Evolutionary conservation across 2,797 vertebrate species (phyloP).

Genomic region (Silurus lanzhouensis): DNA sequence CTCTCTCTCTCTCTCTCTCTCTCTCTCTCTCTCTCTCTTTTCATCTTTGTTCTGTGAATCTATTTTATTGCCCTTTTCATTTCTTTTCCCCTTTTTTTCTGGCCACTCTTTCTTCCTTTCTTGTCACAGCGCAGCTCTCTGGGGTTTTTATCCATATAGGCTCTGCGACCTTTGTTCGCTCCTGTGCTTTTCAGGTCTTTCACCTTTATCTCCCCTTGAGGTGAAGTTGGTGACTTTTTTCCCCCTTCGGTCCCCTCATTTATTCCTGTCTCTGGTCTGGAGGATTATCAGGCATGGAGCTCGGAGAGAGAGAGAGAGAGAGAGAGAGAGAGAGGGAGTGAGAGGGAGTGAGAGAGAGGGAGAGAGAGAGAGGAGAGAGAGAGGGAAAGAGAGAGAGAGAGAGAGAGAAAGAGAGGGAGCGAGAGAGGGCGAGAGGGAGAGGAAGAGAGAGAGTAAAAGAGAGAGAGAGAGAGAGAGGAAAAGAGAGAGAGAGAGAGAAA

Average conservation of each 20-base stretch:
- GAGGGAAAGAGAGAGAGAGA: not conserved
- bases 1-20: constrained; percentile 17
- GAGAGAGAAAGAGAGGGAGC: no score
- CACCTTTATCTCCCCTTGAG: constrained; percentile 64
- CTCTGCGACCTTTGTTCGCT: constrained; percentile 58
- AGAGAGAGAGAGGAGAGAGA: constrained; percentile 18
- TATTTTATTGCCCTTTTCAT: constrained; percentile 39
- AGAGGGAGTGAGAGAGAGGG: no score
- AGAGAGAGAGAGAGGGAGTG: not conserved
- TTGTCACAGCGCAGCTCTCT: constrained; percentile 61
- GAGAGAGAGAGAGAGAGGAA: constrained; percentile 20
- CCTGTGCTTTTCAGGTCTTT: constrained; percentile 57
- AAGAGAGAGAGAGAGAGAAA: no score
- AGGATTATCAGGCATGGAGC: constrained; percentile 51
- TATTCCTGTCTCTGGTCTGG: constrained; percentile 45
- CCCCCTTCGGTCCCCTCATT: not conserved
- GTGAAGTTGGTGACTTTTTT: constrained; percentile 57
- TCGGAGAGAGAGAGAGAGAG: constrained; percentile 41
- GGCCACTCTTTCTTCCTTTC: constrained; percentile 39
- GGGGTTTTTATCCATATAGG: constrained; percentile 44
- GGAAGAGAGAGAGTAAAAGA: no score
- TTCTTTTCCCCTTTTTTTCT: constrained; percentile 45
- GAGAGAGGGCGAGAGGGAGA: no score
- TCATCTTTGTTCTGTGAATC: constrained; percentile 24
- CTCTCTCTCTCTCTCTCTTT: constrained; percentile 13